Evolutionary conservation across 2,888 invertebrate genomes (phyloP).

Genomic region (Trachelus troglodyta): DNA sequence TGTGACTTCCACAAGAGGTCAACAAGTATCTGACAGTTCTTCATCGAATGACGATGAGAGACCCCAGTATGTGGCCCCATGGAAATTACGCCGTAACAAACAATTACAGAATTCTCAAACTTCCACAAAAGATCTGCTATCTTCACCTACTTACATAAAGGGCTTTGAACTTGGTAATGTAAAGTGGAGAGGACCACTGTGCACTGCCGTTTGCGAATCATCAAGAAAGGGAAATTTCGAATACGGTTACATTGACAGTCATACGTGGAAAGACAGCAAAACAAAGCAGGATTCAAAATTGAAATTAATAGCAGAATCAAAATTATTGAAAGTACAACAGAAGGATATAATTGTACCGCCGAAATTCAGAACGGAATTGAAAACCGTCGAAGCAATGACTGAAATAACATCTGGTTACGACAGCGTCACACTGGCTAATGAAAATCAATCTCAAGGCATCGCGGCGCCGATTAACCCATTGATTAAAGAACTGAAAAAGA

Average conservation of each 20-base stretch:
- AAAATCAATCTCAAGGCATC: background rate
- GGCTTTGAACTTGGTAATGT: slow-evolving; percentile 16
- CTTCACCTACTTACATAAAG: slow-evolving; percentile 3
- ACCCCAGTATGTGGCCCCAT: background rate
- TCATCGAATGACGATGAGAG: background rate
- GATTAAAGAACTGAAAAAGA: background rate
- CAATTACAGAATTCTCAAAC: background rate
- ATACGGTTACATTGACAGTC: background rate
- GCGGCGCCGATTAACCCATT: background rate
- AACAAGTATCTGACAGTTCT: background rate
- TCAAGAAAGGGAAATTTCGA: background rate
- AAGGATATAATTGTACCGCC: slow-evolving; percentile 7
- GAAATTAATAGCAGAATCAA: background rate
- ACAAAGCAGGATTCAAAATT: background rate
- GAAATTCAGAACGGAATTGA: slow-evolving; percentile 9
- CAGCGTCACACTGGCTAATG: background rate
- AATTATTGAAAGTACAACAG: slow-evolving; percentile 5
- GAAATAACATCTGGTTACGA: background rate
- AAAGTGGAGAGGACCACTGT: slow-evolving; percentile 15
- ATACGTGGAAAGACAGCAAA: background rate
- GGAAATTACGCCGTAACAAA: background rate
- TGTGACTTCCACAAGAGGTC: background rate
- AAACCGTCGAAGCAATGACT: background rate
- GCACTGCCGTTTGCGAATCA: background rate
- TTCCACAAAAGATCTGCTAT: background rate